A percentile compares a stretch with the other conserved stretches of the same genome.
phyloP scores from a whole-genome alignment of 2,113 vertebrate species.

The Illadopsis cleaveri region DNA sequence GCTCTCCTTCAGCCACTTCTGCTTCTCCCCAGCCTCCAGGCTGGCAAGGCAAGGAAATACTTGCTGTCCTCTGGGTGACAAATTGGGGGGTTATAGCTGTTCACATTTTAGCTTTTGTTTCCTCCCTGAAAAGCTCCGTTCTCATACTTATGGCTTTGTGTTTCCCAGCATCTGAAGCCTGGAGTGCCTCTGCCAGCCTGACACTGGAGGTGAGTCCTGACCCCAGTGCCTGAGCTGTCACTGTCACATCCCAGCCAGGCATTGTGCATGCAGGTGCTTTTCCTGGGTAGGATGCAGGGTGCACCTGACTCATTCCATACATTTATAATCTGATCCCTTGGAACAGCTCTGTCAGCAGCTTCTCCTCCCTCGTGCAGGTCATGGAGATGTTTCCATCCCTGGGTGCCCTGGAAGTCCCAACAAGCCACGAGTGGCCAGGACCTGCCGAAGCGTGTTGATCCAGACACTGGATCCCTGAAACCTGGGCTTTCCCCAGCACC shows the following conservation, averaged over 20 bases:
- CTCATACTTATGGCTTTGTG: background rate
- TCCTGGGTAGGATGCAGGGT: background rate
- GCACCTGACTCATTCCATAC: background rate
- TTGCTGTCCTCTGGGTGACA: background rate
- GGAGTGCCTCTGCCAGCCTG: background rate
- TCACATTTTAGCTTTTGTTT: slow-evolving; percentile 11
- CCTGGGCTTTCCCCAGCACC: background rate
- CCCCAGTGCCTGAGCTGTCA: background rate
- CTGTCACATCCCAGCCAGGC: background rate
- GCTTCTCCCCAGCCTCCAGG: background rate
- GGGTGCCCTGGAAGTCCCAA: background rate
- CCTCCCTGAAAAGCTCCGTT: background rate
- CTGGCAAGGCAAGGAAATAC: background rate
- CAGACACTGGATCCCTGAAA: background rate
- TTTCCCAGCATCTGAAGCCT: background rate
- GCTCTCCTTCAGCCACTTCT: slow-evolving; percentile 42
- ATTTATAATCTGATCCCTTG: background rate
- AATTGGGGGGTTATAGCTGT: background rate
- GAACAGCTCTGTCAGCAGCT: background rate
- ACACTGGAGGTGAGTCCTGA: background rate
- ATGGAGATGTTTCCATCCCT: background rate
- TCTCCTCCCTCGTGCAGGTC: background rate
- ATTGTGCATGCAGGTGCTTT: background rate
- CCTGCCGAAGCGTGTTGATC: background rate
- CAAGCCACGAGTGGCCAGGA: background rate